Evolutionary conservation across 2,797 vertebrate genomes (phyloP).

Genomic region (Silurus aristotelis): DNA sequence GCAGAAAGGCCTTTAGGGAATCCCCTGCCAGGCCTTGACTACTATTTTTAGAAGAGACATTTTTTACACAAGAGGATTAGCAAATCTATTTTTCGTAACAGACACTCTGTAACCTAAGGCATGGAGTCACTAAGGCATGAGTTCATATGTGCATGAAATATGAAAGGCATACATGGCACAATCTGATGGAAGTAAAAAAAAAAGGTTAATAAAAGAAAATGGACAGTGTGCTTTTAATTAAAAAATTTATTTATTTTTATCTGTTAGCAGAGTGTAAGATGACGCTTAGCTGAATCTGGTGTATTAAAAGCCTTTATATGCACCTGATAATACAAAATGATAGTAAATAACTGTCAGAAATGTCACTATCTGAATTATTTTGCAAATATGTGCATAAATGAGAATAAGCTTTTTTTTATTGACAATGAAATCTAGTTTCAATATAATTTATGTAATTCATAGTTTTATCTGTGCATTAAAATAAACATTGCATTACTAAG

Average conservation of each 20-base stretch:
- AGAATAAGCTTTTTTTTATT: neutral
- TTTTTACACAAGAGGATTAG: slow-evolving; percentile 74
- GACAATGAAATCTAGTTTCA: too few species aligned
- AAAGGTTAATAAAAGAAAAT: neutral
- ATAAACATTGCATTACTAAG: neutral
- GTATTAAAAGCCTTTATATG: neutral
- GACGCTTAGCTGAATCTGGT: neutral
- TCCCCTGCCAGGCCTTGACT: slow-evolving; percentile 57
- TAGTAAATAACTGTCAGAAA: neutral
- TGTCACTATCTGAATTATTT: neutral
- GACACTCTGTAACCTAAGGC: slow-evolving; percentile 63
- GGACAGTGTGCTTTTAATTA: neutral
- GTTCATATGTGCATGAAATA: slow-evolving; percentile 1
- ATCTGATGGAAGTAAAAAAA: neutral
- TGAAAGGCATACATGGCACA: neutral
- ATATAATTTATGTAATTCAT: neutral
- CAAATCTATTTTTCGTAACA: slow-evolving; percentile 72
- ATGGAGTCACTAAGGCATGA: slow-evolving; percentile 35
- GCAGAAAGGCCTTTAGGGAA: slow-evolving; percentile 61
- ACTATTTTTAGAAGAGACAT: slow-evolving; percentile 75
- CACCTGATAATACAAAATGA: neutral
- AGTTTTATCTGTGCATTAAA: neutral
- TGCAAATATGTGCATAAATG: neutral
- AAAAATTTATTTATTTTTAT: neutral
- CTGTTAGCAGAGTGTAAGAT: neutral